A percentile compares a stretch with the other conserved stretches of the same genome.
Evolutionary conservation across 2,797 vertebrate species (phyloP).

Genomic region (Austrolebias charrua): DNA sequence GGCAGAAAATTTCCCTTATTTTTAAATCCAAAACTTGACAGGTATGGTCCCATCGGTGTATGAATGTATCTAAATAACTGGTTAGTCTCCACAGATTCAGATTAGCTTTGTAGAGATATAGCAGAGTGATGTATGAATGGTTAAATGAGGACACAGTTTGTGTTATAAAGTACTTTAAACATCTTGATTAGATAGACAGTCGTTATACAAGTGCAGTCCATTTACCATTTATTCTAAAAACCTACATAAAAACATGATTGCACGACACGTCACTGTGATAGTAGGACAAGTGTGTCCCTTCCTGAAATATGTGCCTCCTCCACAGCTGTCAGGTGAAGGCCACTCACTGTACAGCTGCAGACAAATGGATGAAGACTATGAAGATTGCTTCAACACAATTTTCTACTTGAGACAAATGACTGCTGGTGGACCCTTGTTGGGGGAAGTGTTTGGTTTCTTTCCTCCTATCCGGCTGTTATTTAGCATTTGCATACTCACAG

Average conservation of each 20-base stretch:
- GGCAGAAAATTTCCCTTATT: no score
- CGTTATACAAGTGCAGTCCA: no score
- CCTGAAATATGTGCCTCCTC: constrained; percentile 48
- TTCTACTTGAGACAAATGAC: constrained; percentile 73
- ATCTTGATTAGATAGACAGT: no score
- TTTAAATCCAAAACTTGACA: no score
- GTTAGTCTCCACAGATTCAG: no score
- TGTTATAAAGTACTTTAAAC: no score
- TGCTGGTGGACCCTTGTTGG: constrained; percentile 65
- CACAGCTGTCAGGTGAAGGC: constrained; percentile 62
- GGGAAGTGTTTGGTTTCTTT: constrained; percentile 47
- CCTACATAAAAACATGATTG: constrained; percentile 29
- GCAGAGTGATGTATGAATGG: no score
- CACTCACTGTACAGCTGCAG: constrained; percentile 61
- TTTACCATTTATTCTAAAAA: no score
- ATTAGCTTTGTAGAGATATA: no score
- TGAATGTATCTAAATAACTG: no score
- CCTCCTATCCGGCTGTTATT: constrained; percentile 50
- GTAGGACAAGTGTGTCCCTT: constrained; percentile 47
- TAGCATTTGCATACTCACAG: constrained; percentile 42
- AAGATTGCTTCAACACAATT: constrained; percentile 64
- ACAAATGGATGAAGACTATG: constrained; percentile 68
- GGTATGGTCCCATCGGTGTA: no score
- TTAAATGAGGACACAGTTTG: no score
- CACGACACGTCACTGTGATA: constrained; percentile 41